These are phyloP conservation scores for Rhinichthys klamathensis DNA, from an alignment of 2,113 vertebrate species.

Conservation along the genomic window DNA sequence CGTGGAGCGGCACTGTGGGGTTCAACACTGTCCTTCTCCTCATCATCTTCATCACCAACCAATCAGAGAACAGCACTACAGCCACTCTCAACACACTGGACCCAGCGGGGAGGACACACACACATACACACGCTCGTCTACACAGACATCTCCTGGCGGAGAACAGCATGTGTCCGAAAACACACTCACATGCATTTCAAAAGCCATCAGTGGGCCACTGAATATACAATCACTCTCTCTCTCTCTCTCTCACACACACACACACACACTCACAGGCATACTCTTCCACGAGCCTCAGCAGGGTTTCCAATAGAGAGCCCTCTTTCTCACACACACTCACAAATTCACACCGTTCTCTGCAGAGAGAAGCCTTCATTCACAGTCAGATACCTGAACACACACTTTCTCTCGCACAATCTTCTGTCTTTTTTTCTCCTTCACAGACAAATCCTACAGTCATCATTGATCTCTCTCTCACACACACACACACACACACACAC, in stretches of 20 bases:
- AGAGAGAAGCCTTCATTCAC: conserved; percentile 23
- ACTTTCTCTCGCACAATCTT: neutral
- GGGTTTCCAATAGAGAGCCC: conserved; percentile 36
- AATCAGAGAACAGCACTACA: conserved; percentile 39
- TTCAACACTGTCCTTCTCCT: conserved; percentile 70
- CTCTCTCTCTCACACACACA: too few species aligned
- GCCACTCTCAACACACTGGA: conserved; percentile 65
- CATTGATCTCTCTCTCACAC: neutral
- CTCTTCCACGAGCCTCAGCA: conserved; percentile 44
- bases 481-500: conserved; percentile 43
- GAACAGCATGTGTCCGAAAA: conserved; percentile 48
- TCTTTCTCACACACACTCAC: conserved; percentile 31
- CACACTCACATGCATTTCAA: conserved; percentile 47
- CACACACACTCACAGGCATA: conserved; percentile 50
- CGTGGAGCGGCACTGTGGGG: conserved; percentile 75
- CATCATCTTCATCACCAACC: conserved; percentile 37
- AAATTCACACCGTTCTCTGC: conserved; percentile 46
- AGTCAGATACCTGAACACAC: conserved; percentile 23
- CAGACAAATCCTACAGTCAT: conserved; percentile 16
- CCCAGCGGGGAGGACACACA: conserved; percentile 70
- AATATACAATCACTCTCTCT: conserved; percentile 53
- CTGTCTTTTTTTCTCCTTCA: neutral
- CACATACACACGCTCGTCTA: conserved; percentile 66
- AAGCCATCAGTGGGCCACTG: conserved; percentile 45
- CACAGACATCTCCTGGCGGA: conserved; percentile 63